Evolutionary conservation across 2,797 vertebrate species (phyloP).

Genomic region (Tragopan temminckii): DNA sequence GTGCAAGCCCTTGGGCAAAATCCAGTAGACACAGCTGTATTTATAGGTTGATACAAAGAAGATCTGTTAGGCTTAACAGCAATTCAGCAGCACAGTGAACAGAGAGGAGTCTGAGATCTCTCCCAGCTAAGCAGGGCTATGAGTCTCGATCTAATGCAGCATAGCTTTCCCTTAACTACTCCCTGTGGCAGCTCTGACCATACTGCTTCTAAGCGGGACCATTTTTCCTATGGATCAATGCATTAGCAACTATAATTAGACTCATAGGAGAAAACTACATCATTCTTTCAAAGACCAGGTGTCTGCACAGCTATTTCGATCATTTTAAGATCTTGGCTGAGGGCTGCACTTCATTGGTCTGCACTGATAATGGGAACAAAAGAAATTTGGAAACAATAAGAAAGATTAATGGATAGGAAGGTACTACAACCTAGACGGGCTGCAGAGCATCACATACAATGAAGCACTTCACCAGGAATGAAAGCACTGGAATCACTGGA

Average conservation of each 20-base stretch:
- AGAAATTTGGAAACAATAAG: not conserved
- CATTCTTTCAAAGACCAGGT: not conserved
- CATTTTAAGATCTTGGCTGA: not conserved
- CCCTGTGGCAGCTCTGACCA: not conserved
- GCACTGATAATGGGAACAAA: not conserved
- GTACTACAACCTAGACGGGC: not conserved
- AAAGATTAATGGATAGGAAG: not conserved
- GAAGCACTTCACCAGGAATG: not conserved
- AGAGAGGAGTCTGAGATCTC: slow-evolving; percentile 28
- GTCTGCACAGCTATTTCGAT: not conserved
- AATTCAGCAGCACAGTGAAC: slow-evolving; percentile 20
- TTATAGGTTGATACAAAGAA: slow-evolving; percentile 70
- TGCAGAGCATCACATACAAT: not conserved
- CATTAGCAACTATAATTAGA: not conserved
- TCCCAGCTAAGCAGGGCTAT: not conserved
- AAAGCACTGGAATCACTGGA: not conserved
- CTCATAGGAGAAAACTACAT: not conserved
- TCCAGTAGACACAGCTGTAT: slow-evolving; percentile 66
- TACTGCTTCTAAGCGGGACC: not conserved
- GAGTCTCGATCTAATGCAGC: rapidly evolving
- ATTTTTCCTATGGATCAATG: not conserved
- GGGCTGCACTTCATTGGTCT: not conserved
- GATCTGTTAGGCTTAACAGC: slow-evolving; percentile 55
- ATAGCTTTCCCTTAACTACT: not conserved
- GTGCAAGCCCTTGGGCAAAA: slow-evolving; percentile 64